These are phyloP conservation scores for Sipha flava DNA, from an alignment of 1,140 invertebrate species.

Conservation along the genomic window DNA sequence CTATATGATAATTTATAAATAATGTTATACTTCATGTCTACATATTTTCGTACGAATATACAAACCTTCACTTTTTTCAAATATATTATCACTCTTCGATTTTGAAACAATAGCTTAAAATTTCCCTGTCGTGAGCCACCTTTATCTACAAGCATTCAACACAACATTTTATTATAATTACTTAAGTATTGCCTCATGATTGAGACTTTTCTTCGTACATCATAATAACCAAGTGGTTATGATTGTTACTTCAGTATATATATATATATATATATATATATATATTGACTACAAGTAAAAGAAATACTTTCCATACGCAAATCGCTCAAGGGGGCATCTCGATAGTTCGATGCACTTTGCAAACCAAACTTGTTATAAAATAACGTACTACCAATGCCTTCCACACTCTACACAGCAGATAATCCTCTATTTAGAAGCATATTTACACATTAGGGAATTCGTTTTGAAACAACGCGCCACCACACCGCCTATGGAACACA, in stretches of 20 bases:
- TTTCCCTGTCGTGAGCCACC: background rate
- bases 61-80: slow-evolving; percentile 30
- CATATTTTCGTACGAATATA: background rate
- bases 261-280: no score
- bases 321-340: background rate
- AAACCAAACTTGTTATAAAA: background rate
- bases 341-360: slow-evolving; percentile 28
- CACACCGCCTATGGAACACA: no score
- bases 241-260: background rate
- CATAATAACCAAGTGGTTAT: background rate
- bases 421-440: background rate
- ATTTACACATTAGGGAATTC: background rate
- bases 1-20: background rate
- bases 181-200: background rate
- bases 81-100: background rate
- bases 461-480: background rate
- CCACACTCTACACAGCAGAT: background rate
- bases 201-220: slow-evolving; percentile 3
- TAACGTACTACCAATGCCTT: background rate
- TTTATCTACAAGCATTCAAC: background rate
- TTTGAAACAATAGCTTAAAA: slow-evolving; percentile 18
- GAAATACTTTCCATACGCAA: slow-evolving; percentile 17
- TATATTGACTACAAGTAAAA: slow-evolving; percentile 6
- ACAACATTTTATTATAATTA: background rate
- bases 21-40: background rate